Conservation (phyloP, 2,888 invertebrate genomes). For the Abrostola tripartita region DNA sequence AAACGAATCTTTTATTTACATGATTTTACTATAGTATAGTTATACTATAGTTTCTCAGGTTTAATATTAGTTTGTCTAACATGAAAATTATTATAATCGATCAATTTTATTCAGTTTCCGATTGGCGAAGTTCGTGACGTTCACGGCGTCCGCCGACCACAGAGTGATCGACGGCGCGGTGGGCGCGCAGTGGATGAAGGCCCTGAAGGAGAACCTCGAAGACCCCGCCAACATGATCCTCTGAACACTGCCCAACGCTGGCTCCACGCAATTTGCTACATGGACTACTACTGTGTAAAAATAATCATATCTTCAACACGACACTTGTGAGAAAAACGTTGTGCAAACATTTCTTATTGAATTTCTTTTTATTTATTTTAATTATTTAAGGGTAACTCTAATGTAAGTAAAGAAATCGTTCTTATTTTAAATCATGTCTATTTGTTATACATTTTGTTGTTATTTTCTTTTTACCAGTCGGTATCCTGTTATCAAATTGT, state of each 20-base stretch:
- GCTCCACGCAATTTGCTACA: conserved; percentile 58
- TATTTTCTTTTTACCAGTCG: conserved; percentile 38
- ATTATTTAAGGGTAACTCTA: conserved; percentile 38
- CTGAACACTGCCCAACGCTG: conserved; percentile 79
- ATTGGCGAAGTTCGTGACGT: conserved; percentile 93
- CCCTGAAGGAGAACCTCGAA: conserved; percentile 96
- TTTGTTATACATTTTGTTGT: conserved; percentile 24
- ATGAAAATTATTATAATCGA: neutral
- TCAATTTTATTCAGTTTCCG: conserved; percentile 88
- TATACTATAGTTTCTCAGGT: too few relatives aligned
- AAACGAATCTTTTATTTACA: too few relatives aligned
- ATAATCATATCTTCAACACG: conserved; percentile 1
- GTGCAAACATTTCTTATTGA: conserved; percentile 7
- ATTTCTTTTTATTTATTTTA: conserved; percentile 28
- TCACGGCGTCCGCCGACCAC: conserved; percentile 99
- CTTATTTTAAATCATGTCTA: conserved; percentile 32
- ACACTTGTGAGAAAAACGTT: neutral
- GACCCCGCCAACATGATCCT: conserved; percentile 98
- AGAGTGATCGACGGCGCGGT: conserved; percentile 99
- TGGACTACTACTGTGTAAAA: conserved; percentile 53
- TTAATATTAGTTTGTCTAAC: too few relatives aligned
- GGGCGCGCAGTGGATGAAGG: conserved; percentile 98
- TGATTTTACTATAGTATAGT: too few relatives aligned
- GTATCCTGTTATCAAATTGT: conserved; percentile 66
- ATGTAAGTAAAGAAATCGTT: conserved; percentile 39